Evolutionary conservation across 2,113 vertebrate genomes (phyloP).

Genomic region (Rostratula benghalensis): DNA sequence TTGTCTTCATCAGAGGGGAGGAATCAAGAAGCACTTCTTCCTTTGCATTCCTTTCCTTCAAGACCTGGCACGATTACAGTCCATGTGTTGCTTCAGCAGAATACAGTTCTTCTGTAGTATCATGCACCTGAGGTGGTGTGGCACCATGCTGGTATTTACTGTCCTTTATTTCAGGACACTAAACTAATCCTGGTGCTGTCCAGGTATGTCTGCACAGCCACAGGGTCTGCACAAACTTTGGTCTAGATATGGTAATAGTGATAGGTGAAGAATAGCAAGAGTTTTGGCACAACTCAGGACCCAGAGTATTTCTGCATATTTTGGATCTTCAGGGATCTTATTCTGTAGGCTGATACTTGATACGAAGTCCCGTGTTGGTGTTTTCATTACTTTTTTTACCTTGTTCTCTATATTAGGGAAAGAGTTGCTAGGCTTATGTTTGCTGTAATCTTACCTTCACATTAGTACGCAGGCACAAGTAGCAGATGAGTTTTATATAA

Average conservation of each 20-base stretch:
- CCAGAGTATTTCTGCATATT: not conserved
- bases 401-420: not conserved
- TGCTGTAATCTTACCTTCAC: not conserved
- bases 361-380: not conserved
- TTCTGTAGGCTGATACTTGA: not conserved
- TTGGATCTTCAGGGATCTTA: not conserved
- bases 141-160: rapidly evolving
- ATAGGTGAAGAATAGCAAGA: not conserved
- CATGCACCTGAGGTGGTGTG: no score
- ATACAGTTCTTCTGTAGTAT: not conserved
- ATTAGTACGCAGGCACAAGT: not conserved
- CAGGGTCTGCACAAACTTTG: not conserved
- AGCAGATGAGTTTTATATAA: not conserved
- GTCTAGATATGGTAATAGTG: not conserved
- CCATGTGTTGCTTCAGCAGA: rapidly evolving
- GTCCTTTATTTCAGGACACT: not conserved
- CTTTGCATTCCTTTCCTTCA: not conserved
- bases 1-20: not conserved
- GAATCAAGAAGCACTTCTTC: not conserved
- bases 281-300: not conserved
- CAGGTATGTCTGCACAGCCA: not conserved
- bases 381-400: not conserved
- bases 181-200: not conserved
- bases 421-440: not conserved
- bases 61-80: not conserved